Percentiles rank a stretch among this genome's conserved stretches.
These are phyloP conservation scores for Podarcis lilfordi DNA, from an alignment of 2,797 vertebrate species.

Conservation along the genomic window DNA sequence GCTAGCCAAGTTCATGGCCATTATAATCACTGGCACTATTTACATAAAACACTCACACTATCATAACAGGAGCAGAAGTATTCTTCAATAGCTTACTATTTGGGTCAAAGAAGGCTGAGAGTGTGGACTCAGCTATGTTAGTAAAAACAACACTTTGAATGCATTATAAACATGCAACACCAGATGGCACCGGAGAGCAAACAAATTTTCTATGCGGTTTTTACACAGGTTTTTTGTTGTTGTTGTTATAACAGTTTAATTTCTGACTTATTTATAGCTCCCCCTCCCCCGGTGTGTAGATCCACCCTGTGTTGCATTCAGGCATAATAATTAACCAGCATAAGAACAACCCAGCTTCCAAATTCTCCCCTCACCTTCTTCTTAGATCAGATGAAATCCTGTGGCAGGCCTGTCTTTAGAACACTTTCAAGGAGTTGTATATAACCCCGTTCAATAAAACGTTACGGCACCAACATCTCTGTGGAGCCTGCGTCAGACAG, in stretches of 20 bases:
- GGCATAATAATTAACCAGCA: background rate
- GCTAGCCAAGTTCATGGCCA: background rate
- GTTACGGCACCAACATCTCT: background rate
- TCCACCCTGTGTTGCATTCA: too few relatives aligned
- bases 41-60: background rate
- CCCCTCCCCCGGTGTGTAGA: too few relatives aligned
- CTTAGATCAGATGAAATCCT: background rate
- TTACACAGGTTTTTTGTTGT: too few relatives aligned
- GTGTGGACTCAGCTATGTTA: too few relatives aligned
- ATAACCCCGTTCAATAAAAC: background rate
- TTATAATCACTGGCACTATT: background rate
- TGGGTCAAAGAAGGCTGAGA: background rate
- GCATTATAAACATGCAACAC: too few relatives aligned
- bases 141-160: too few relatives aligned
- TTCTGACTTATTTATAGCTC: too few relatives aligned
- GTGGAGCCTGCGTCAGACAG: background rate
- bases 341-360: background rate
- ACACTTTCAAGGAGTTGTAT: background rate
- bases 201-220: too few relatives aligned
- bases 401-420: background rate
- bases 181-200: too few relatives aligned
- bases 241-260: too few relatives aligned
- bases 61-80: background rate
- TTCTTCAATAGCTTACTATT: background rate
- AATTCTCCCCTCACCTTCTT: background rate